Conservation (phyloP, 2,888 invertebrate species). For the Zygaena filipendulae region DNA sequence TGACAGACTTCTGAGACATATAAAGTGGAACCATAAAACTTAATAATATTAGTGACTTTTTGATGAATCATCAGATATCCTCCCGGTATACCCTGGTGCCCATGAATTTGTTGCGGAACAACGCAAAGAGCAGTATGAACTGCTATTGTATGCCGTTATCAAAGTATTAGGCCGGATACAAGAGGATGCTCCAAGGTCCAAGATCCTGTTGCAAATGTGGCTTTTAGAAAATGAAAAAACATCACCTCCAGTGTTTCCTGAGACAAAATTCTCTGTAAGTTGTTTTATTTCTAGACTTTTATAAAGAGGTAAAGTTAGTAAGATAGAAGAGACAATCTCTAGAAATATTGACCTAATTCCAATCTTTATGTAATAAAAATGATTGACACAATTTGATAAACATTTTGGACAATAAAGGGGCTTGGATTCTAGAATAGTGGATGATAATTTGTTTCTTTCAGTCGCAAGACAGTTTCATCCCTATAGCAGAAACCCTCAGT, state of each 20-base stretch:
- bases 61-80: too few species aligned
- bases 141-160: conserved; percentile 77
- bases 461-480: conserved; percentile 67
- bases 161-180: too few species aligned
- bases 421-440: too few species aligned
- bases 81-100: conserved; percentile 81
- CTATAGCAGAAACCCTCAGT: conserved; percentile 75
- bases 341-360: too few species aligned
- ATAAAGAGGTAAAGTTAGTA: too few species aligned
- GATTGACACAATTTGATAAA: too few species aligned
- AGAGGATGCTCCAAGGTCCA: conserved; percentile 72
- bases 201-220: conserved; percentile 84
- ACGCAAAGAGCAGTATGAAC: conserved; percentile 78
- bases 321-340: too few species aligned
- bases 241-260: conserved; percentile 39
- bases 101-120: conserved; percentile 81
- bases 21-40: too few species aligned
- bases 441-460: conserved; percentile 26
- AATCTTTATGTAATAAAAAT: too few species aligned
- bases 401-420: too few species aligned
- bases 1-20: too few species aligned
- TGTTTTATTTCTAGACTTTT: background rate
- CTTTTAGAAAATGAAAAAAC: conserved; percentile 76
- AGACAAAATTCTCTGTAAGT: conserved; percentile 42
- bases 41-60: too few species aligned